phyloP scores from a whole-genome alignment of 1,140 invertebrate genomes.

The Psix sp. region DNA sequence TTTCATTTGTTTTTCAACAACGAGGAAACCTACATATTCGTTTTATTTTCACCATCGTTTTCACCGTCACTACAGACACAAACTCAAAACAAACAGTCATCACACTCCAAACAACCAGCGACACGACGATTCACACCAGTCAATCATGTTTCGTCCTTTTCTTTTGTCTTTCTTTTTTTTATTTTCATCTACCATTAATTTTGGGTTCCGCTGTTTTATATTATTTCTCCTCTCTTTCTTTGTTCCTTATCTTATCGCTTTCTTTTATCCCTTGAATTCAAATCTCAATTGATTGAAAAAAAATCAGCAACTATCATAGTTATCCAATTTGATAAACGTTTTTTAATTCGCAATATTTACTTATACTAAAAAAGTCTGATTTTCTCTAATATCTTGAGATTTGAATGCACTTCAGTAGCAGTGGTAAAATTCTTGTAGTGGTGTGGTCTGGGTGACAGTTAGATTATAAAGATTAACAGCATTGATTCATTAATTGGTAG shows the following conservation, averaged over 20 bases:
- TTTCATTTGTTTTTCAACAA: slow-evolving; percentile 65
- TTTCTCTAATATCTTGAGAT: slow-evolving; percentile 12
- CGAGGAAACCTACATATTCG: slow-evolving; percentile 77
- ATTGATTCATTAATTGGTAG: slow-evolving; percentile 24
- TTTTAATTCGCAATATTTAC: no score
- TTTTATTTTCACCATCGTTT: slow-evolving; percentile 60
- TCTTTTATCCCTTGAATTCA: slow-evolving; percentile 21
- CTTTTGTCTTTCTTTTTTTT: slow-evolving; percentile 29
- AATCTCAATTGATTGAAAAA: slow-evolving; percentile 12
- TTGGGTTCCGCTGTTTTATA: slow-evolving; percentile 25
- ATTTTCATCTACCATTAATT: slow-evolving; percentile 12
- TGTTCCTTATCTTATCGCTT: slow-evolving; percentile 21
- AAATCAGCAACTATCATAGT: no score
- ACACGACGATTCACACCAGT: slow-evolving; percentile 37
- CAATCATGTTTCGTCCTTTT: slow-evolving; percentile 46
- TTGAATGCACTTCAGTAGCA: slow-evolving; percentile 32
- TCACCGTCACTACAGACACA: slow-evolving; percentile 38
- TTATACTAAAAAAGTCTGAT: no score
- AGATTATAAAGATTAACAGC: slow-evolving; percentile 32
- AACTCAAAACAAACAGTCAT: slow-evolving; percentile 13
- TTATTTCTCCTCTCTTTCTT: slow-evolving; percentile 24
- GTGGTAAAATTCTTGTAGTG: slow-evolving; percentile 44
- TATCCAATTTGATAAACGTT: no score
- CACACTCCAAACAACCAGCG: slow-evolving; percentile 6
- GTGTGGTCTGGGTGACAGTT: slow-evolving; percentile 45